These are phyloP conservation scores for Phlogophora meticulosa DNA, from an alignment of 2,888 invertebrate species.

Conservation along the genomic window DNA sequence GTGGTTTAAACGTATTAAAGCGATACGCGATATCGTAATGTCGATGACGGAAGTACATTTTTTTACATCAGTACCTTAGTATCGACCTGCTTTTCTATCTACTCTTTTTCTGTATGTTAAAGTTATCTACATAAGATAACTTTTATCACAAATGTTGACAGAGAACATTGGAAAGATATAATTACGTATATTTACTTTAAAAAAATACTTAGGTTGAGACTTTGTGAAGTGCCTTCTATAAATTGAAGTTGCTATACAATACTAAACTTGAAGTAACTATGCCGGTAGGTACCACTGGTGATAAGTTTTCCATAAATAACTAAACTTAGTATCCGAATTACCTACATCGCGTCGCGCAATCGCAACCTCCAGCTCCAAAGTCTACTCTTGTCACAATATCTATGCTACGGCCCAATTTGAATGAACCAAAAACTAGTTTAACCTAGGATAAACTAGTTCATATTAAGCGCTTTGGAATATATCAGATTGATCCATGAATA, in stretches of 20 bases:
- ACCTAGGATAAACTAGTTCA: background rate
- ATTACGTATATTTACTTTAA: constrained; percentile 16
- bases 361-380: background rate
- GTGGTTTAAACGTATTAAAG: constrained; percentile 35
- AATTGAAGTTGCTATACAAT: background rate
- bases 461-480: background rate
- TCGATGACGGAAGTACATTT: constrained; percentile 36
- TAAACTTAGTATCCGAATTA: background rate
- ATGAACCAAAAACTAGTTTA: constrained; percentile 6
- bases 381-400: constrained; percentile 2
- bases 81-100: constrained; percentile 50
- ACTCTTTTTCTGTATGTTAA: constrained; percentile 39
- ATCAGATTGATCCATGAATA: background rate
- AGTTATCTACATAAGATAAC: constrained; percentile 52
- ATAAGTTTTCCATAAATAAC: constrained; percentile 10
- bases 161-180: constrained; percentile 44
- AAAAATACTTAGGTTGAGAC: constrained; percentile 12
- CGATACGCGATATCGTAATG: constrained; percentile 34
- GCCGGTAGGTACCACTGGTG: background rate
- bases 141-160: constrained; percentile 49
- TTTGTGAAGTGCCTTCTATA: background rate
- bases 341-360: background rate
- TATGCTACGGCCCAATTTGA: background rate
- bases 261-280: background rate
- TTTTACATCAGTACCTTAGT: constrained; percentile 24